phyloP scores from a whole-genome alignment of 2,888 invertebrate species.

The Apeira syringaria region DNA sequence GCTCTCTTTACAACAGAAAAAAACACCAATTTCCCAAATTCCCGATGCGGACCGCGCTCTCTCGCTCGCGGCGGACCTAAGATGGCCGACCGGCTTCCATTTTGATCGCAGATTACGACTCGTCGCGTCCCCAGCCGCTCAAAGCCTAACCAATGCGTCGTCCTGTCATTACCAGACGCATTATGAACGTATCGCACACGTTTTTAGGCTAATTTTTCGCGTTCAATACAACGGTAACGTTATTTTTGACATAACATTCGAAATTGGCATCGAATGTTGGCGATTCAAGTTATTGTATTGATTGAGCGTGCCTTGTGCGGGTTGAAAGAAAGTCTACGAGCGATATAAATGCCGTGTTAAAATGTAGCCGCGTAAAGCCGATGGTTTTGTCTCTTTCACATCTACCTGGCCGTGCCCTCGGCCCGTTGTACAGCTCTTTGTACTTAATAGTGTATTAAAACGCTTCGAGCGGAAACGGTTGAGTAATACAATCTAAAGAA shows the following conservation, averaged over 20 bases:
- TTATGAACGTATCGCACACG: slow-evolving; percentile 75
- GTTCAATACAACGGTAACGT: slow-evolving; percentile 66
- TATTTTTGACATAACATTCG: slow-evolving; percentile 34
- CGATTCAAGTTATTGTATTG: slow-evolving; percentile 62
- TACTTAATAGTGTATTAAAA: slow-evolving; percentile 32
- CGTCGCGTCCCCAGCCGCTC: slow-evolving; percentile 68
- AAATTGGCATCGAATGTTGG: slow-evolving; percentile 31
- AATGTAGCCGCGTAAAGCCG: slow-evolving; percentile 51
- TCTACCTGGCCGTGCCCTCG: slow-evolving; percentile 42
- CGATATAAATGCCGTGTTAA: slow-evolving; percentile 58
- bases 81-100: slow-evolving; percentile 80
- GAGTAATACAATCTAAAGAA: slow-evolving; percentile 21
- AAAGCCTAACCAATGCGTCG: slow-evolving; percentile 73
- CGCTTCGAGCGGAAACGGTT: slow-evolving; percentile 25
- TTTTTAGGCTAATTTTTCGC: slow-evolving; percentile 78
- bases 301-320: slow-evolving; percentile 51
- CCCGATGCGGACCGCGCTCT: slow-evolving; percentile 76
- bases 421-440: slow-evolving; percentile 24
- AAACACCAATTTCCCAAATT: slow-evolving; percentile 83
- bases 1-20: slow-evolving; percentile 82
- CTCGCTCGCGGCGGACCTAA: slow-evolving; percentile 79
- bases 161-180: slow-evolving; percentile 57
- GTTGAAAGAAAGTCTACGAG: slow-evolving; percentile 53
- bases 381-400: slow-evolving; percentile 66
- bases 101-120: slow-evolving; percentile 80